phyloP scores from a whole-genome alignment of 92 coral and sea anemone species.

The Zoanthus gigantus region DNA sequence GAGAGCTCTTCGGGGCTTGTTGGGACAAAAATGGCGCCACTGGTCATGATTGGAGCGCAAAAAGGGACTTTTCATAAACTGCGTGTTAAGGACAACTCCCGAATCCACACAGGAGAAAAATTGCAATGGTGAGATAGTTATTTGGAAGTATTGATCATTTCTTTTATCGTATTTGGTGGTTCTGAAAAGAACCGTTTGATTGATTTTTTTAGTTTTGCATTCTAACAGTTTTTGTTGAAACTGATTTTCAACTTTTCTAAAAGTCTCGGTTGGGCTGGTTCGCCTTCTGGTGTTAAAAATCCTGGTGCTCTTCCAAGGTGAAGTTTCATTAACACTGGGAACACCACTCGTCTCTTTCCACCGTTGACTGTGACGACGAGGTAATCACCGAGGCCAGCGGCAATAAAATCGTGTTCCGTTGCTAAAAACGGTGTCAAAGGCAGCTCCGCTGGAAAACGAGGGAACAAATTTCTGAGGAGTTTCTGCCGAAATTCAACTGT shows the following conservation, averaged over 20 bases:
- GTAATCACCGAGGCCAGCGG: constrained; percentile 55
- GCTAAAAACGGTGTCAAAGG: constrained; percentile 26
- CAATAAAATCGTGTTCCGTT: constrained; percentile 49
- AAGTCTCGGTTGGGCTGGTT: constrained; percentile 35
- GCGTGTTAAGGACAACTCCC: neutral
- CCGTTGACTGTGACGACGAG: constrained; percentile 55
- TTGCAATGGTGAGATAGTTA: neutral
- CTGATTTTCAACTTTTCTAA: constrained; percentile 51
- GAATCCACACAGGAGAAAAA: neutral
- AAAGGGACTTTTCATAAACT: constrained; percentile 3
- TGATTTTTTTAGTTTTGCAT: neutral
- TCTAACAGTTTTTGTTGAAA: constrained; percentile 51
- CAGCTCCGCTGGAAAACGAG: constrained; percentile 45
- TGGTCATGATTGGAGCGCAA: neutral
- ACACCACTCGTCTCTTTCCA: constrained; percentile 43
- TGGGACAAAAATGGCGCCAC: constrained; percentile 7
- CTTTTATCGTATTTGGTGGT: constrained; percentile 1
- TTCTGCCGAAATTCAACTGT: constrained; percentile 36
- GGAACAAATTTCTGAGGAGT: constrained; percentile 23
- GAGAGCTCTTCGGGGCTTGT: neutral
- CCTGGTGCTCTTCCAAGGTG: constrained; percentile 61
- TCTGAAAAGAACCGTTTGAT: constrained; percentile 9
- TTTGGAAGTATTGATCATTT: neutral
- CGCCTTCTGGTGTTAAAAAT: constrained; percentile 45
- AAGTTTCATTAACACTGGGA: constrained; percentile 51